Conservation (phyloP, 37 sponge, comb jelly and placozoan genomes). For the Hormiphora californensis region DNA sequence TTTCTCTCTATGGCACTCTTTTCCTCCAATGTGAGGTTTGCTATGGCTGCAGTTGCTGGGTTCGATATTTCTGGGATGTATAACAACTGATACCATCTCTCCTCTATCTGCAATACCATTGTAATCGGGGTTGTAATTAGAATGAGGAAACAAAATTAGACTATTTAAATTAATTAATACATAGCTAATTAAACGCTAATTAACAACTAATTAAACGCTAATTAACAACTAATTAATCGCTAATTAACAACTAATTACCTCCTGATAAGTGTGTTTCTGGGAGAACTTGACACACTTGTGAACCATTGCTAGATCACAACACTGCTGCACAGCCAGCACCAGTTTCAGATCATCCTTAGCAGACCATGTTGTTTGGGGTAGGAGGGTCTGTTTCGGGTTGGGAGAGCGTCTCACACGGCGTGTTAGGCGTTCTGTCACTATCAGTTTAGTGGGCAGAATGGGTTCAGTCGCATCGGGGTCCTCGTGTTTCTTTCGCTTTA, state of each 20-base stretch:
- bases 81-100: constrained; percentile 25
- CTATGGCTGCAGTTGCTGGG: constrained; percentile 37
- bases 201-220: too few species aligned
- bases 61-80: constrained; percentile 30
- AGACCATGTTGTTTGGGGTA: constrained; percentile 17
- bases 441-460: constrained; percentile 43
- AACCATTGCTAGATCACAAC: constrained; percentile 28
- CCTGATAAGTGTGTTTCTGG: constrained; percentile 36
- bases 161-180: too few species aligned
- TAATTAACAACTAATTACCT: too few species aligned
- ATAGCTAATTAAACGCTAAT: too few species aligned
- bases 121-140: too few species aligned
- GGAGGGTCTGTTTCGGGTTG: constrained; percentile 3
- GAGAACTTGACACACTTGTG: constrained; percentile 56
- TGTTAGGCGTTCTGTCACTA: neutral
- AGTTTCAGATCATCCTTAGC: constrained; percentile 43
- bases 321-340: constrained; percentile 53
- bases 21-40: constrained; percentile 13
- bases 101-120: constrained; percentile 51
- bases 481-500: constrained; percentile 4
- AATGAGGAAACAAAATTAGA: too few species aligned
- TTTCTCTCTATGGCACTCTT: constrained; percentile 44
- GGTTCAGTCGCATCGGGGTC: neutral
- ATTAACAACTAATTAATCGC: too few species aligned
- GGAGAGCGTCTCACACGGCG: neutral